Percentiles rank a stretch among this genome's conserved stretches.
Conservation (phyloP, 2,888 invertebrate genomes). For the Acanthosepion lycidas region DNA sequence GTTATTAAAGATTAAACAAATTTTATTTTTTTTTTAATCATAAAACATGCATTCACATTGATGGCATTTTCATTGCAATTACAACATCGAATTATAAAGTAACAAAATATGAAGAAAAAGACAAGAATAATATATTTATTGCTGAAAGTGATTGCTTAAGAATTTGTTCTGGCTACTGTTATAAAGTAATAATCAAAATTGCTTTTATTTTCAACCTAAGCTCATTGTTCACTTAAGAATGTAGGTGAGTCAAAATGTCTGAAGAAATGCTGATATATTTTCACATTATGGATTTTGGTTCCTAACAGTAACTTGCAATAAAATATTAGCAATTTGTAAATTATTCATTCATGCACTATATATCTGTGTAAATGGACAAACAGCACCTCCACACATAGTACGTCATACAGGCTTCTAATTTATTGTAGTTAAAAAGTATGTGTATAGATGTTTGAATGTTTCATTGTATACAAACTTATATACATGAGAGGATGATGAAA, state of each 20-base stretch:
- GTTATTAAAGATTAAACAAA: no score
- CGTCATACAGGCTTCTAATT: no score
- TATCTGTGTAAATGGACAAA: background rate
- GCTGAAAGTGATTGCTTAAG: background rate
- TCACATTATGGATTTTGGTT: background rate
- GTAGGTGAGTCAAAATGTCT: background rate
- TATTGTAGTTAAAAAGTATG: no score
- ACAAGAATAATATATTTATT: background rate
- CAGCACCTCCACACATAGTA: no score
- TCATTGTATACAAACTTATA: no score
- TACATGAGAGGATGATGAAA: no score
- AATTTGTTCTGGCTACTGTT: background rate
- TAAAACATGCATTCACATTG: background rate
- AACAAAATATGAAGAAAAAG: background rate
- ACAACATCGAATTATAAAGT: background rate
- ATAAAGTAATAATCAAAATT: conserved; percentile 33
- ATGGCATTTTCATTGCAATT: background rate
- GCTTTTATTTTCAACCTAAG: conserved; percentile 20
- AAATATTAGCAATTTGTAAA: conserved; percentile 33
- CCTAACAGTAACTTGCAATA: background rate
- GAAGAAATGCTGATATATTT: background rate
- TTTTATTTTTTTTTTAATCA: background rate
- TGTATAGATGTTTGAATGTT: no score
- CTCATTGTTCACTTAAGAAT: conserved; percentile 20
- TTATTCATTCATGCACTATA: background rate